Evolutionary conservation across 2,113 vertebrate genomes (phyloP).

Genomic region (Hymenochirus boettgeri): DNA sequence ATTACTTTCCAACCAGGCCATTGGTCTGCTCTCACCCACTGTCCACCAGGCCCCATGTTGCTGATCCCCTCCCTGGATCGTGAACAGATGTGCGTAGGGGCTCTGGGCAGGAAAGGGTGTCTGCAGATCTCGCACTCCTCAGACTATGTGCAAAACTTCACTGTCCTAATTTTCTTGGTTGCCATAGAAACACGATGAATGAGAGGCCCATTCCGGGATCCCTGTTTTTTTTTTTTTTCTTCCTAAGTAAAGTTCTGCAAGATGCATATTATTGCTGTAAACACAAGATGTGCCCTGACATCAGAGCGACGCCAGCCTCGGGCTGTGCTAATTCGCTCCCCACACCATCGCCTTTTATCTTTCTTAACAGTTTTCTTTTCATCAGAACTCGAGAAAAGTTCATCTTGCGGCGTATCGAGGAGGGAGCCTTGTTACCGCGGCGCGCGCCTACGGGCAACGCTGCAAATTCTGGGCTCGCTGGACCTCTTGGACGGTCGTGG

Average conservation of each 20-base stretch:
- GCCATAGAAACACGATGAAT: slow-evolving; percentile 38
- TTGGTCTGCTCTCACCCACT: no score
- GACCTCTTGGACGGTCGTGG: no score
- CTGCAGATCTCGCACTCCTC: neutral
- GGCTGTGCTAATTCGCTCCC: neutral
- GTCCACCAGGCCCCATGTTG: no score
- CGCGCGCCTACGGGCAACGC: no score
- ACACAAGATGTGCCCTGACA: slow-evolving; percentile 23
- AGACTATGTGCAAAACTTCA: slow-evolving; percentile 26
- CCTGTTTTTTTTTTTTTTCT: no score
- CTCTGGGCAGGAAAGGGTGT: neutral
- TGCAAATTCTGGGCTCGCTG: no score
- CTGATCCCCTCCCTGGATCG: no score
- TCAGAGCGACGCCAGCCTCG: neutral
- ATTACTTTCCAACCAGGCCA: no score
- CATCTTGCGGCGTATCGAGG: neutral
- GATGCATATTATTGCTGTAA: slow-evolving; percentile 29
- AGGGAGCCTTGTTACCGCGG: neutral
- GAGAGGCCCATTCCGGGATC: slow-evolving; percentile 7
- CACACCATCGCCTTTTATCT: neutral
- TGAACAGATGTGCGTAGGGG: accelerated
- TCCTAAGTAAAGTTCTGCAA: slow-evolving; percentile 32
- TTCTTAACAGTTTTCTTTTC: slow-evolving; percentile 11
- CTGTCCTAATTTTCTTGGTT: slow-evolving; percentile 35
- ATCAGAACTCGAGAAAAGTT: slow-evolving; percentile 2